Base-by-base conservation (phyloP, 1,140 invertebrate genomes). In the Drosophila bifasciata region DNA sequence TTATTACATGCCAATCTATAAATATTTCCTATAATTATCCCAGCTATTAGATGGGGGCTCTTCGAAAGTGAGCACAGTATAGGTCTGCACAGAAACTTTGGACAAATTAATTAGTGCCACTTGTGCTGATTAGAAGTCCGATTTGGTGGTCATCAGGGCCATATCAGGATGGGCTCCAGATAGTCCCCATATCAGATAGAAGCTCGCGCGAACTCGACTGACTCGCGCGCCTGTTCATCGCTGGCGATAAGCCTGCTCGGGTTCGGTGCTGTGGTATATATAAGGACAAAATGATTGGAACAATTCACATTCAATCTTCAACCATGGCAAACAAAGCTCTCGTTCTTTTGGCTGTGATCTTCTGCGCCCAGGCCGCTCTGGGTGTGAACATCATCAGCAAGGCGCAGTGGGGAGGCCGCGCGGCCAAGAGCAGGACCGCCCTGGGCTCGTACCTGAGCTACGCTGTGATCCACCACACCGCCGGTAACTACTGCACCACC, bases 401-500 rank as follows among this genome's bases (percentile, higher is more conserved):
- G 15, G 78, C 92, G 1, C 92, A 93, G 64, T 96, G 95, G 95
- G 90, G 92, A 5, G 95, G 94, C 4, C 92, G 94, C 48, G 81
- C 93, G 0, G 92, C 95, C 0, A 92, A 73, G 0, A 49, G 91
- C 23, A 86, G 84, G 5, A 71, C 79, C 16, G 70, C 85, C 0
- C 90, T 96, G 79, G 61, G 68, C 6, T 92, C 91, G 41, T 95
- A 95, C 3, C 93, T 96, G 5, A 93, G 94, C 6, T 95, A 94
- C 46, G 95, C 95, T 1, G 94, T 97, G 44, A 95, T 96, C 63
- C 96, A 96, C 91, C 96, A 97, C 79, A 95, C 95, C 0, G 94
- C 94, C 1, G 81, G 90, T 3, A 96, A 95, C 81, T 88, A 91
- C 39, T 91, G 90, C 63, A 93, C 52, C 56, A 94, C 80, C 78